These are phyloP conservation scores for Synaphobranchus kaupii DNA, from an alignment of 2,797 vertebrate genomes.

Conservation along the genomic window DNA sequence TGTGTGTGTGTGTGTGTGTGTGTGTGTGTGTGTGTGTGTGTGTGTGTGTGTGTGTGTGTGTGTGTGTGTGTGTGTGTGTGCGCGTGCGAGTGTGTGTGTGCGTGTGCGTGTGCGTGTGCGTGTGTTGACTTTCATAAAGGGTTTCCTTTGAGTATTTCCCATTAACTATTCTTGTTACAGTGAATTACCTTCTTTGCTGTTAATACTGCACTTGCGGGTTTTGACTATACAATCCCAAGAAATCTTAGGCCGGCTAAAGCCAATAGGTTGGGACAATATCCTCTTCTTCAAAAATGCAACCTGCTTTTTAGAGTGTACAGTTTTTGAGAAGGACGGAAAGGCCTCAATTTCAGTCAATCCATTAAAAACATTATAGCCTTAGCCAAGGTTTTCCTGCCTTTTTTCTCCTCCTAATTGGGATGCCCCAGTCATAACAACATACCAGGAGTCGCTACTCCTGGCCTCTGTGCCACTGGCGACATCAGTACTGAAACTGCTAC, in stretches of 20 bases:
- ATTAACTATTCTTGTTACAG: neutral
- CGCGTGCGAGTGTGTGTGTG: neutral
- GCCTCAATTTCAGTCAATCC: neutral
- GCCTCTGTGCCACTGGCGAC: neutral
- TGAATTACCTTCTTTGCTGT: neutral
- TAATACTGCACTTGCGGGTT: too few species aligned
- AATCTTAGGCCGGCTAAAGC: neutral
- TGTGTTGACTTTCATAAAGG: neutral
- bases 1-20: neutral
- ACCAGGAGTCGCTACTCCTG: neutral
- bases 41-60: constrained; percentile 12
- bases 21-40: neutral
- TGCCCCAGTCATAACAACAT: neutral
- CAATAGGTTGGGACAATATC: neutral
- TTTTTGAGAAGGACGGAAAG: neutral
- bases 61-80: neutral
- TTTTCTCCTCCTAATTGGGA: neutral
- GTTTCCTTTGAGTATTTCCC: neutral
- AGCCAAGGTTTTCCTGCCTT: neutral
- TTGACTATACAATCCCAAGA: neutral
- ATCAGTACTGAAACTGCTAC: neutral
- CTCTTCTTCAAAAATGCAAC: neutral
- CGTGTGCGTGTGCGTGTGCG: neutral
- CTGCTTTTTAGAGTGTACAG: neutral
- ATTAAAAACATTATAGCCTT: neutral